Base-by-base conservation (phyloP, 2,888 invertebrate species). In the Acrocyrtus sp. region DNA sequence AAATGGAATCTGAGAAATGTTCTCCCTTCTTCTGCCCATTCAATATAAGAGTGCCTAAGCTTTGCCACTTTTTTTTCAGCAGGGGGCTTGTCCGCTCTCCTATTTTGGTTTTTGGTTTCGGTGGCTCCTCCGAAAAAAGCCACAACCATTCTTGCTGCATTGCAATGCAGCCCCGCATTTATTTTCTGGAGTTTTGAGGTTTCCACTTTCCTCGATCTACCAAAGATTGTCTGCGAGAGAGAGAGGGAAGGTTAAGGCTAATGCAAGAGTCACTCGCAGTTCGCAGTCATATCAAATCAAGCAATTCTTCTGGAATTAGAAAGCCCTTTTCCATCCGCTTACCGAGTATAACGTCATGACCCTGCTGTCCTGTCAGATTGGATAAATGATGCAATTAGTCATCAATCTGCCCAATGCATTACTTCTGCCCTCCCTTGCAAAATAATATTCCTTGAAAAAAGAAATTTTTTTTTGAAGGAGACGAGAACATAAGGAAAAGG, bases 311-410 rank as follows among this genome's bases (percentile, higher is more conserved):
- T 58, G 27, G 41, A 57, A 67, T 67, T 67, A 67, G 17, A 51
- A 27, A 19, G 24, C 17, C 50, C 6, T 34, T 27, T 27, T 27
- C 15, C 24, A 19, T 51, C 51, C 51, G 51, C 51, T 51, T 51
- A 47, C 12, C 15, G 15, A 51, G 54, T 6, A 3, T 34, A 10
- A 54, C 29, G 67, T 53, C 45, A 62, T 65, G 60, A 68, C 67
- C 60, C 60, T 69, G 72, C 76, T 63, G 63, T 72, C 76, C 73
- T 79, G 79, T 79, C 79, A 77, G 76, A 68, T 66, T 56, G 76
- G 77, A 79, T 78, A 76, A 76, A 78, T 77, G 76, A 75, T 74
- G 78, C 75, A 79, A 79, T 79, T 79, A 79, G 79, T 79, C 79
- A 79, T 78, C 74, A 74, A 72, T 73, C 74, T 73, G 67, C 69